Base-by-base conservation (phyloP, 2,113 vertebrate genomes). In the Rhegmatorhina hoffmannsi region DNA sequence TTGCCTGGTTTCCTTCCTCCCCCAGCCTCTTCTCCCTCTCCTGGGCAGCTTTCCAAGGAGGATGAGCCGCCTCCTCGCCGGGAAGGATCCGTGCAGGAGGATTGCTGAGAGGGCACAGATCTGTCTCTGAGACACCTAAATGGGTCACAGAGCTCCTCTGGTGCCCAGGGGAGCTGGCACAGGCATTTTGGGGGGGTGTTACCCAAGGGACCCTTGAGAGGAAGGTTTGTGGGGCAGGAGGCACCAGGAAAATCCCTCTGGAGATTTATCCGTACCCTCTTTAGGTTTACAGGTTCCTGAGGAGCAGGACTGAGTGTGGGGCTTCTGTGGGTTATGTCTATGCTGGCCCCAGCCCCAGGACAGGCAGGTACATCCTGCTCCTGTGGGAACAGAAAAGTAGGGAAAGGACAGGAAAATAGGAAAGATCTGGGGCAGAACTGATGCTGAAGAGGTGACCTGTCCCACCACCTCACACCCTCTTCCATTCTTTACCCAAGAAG, bases 1-100 rank as follows among this genome's bases (percentile, higher is more conserved):
- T 88, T 73, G 49, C 85, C 84, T 79, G 49, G 4, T 83, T 89
- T 59, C 76, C 60, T 89, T 59, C 72, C n/a, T 93, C 64, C 73
- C 8, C 2, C 63, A 87, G n/a, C 56, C 56, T 75, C 87, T 44
- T 87, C 55, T 78, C 69, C 73, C 77, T 77, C 74, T 95, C 86
- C 2, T 0, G 10, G 6, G 10, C 23, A 25, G 52, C 40, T 90
- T 82, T 92, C 62, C 36, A 49, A 62, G 36, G 49, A 79, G 77
- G 31, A 76, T 4, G 17, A 84, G 72, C n/a, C 0, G 2, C 38
- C 70, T 82, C 66, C 76, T 92, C 2, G 0, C 55, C 47, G n/a
- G 24, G 33, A 84, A 44, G 38, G 56, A 79, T 33, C 33, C 0
- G 0, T 18, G 50, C 52, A 15, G 46, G 23, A 63, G 31, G 21